Percentiles rank a stretch among this genome's conserved stretches.
Evolutionary conservation across 2,888 invertebrate species (phyloP).

Genomic region (Eustalomyia histrio): DNA sequence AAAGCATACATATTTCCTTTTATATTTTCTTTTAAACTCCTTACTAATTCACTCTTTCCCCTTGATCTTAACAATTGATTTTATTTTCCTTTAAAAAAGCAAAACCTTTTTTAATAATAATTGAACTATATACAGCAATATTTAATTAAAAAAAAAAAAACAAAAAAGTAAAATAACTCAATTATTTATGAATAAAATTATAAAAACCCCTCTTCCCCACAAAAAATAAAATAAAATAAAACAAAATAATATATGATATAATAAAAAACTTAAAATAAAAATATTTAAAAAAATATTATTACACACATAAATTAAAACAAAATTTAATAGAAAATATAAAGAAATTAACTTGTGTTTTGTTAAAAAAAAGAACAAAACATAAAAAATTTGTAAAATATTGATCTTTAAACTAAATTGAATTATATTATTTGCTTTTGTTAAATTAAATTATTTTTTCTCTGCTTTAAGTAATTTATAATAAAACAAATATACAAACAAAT

Average conservation of each 20-base stretch:
- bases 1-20: neutral
- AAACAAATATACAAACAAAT: constrained; percentile 15
- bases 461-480: constrained; percentile 40
- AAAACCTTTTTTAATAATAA: constrained; percentile 7
- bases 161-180: constrained; percentile 1
- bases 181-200: constrained; percentile 18
- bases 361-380: neutral
- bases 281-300: neutral
- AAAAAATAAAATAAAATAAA: neutral
- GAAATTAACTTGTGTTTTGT: neutral
- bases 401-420: constrained; percentile 38
- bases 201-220: neutral
- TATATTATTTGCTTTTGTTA: constrained; percentile 29
- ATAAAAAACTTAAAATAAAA: neutral
- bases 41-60: neutral
- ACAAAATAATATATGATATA: neutral
- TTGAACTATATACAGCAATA: constrained; percentile 39
- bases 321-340: neutral
- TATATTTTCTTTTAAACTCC: neutral
- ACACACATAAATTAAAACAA: constrained; percentile 2
- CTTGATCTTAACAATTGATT: constrained; percentile 10
- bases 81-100: neutral
- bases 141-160: neutral
- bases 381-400: constrained; percentile 51
- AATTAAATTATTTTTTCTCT: constrained; percentile 36